Evolutionary conservation across 1,140 invertebrate species (phyloP).

Genomic region (Cyrtorhinus lividipennis): DNA sequence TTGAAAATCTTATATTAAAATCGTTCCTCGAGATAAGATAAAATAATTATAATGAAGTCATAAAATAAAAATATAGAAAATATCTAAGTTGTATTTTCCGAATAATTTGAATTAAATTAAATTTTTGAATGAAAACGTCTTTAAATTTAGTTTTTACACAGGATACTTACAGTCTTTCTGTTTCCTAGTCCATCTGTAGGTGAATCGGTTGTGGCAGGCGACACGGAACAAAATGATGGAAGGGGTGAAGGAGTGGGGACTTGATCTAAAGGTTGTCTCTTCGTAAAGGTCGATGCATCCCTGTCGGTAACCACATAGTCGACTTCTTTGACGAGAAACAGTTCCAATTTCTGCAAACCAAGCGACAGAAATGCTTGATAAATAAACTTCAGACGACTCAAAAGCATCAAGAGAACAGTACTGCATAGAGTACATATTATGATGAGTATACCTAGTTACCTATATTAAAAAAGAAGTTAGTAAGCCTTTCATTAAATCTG

Average conservation of each 20-base stretch:
- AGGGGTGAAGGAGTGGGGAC: slow-evolving; percentile 30
- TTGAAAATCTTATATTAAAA: background rate
- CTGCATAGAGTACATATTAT: no score
- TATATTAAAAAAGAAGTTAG: no score
- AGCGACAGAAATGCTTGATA: no score
- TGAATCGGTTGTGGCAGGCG: slow-evolving; percentile 26
- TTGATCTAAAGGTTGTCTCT: slow-evolving; percentile 30
- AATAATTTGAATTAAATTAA: background rate
- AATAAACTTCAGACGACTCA: no score
- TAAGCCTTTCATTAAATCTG: no score
- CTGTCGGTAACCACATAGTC: slow-evolving; percentile 41
- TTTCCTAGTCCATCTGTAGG: slow-evolving; percentile 28
- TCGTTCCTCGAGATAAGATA: no score
- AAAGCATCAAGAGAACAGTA: no score
- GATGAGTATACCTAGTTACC: no score
- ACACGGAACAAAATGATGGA: slow-evolving; percentile 32
- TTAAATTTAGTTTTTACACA: background rate
- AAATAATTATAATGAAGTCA: no score
- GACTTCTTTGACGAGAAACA: slow-evolving; percentile 40
- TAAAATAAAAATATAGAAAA: no score
- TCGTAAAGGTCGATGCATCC: slow-evolving; percentile 32
- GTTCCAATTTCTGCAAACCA: slow-evolving; percentile 38
- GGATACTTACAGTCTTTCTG: slow-evolving; percentile 33
- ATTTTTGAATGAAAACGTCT: background rate
- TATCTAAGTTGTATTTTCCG: no score